phyloP scores from a whole-genome alignment of 2,888 invertebrate genomes.

The Andrena praecox region DNA sequence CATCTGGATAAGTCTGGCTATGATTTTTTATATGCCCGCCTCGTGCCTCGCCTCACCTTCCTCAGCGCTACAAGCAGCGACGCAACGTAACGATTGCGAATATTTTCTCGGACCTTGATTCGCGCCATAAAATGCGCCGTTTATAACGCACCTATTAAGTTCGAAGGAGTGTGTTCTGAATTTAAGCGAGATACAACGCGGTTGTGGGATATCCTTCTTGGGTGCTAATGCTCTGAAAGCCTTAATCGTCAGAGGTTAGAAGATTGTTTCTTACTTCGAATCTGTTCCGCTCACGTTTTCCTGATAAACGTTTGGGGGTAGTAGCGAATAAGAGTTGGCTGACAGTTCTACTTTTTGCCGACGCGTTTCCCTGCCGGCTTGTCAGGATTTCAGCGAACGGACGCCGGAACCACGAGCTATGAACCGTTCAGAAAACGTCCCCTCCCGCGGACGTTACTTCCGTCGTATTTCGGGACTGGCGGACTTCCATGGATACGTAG shows the following conservation, averaged over 20 bases:
- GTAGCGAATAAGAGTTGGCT: background rate
- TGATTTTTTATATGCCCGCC: slow-evolving; percentile 22
- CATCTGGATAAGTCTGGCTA: background rate
- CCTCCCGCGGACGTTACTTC: slow-evolving; percentile 63
- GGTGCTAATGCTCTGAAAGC: no score
- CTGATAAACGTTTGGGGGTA: background rate
- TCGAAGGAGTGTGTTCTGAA: no score
- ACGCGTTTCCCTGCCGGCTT: background rate
- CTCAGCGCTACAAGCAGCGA: background rate
- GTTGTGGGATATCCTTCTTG: no score
- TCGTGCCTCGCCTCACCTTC: background rate
- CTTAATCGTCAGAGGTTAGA: no score
- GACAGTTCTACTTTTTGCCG: background rate
- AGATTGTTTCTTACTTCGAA: no score
- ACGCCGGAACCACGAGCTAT: slow-evolving; percentile 55
- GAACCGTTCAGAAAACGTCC: slow-evolving; percentile 63
- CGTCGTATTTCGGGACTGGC: slow-evolving; percentile 73
- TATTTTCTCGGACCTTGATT: background rate
- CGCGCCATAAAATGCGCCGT: no score
- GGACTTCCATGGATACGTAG: slow-evolving; percentile 60
- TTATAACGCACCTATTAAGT: no score
- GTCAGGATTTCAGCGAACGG: slow-evolving; percentile 29
- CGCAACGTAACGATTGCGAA: background rate
- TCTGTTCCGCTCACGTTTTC: background rate
- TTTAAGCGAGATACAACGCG: no score